Evolutionary conservation across 2,113 vertebrate genomes (phyloP).

Genomic region (Crotalus horridus): DNA sequence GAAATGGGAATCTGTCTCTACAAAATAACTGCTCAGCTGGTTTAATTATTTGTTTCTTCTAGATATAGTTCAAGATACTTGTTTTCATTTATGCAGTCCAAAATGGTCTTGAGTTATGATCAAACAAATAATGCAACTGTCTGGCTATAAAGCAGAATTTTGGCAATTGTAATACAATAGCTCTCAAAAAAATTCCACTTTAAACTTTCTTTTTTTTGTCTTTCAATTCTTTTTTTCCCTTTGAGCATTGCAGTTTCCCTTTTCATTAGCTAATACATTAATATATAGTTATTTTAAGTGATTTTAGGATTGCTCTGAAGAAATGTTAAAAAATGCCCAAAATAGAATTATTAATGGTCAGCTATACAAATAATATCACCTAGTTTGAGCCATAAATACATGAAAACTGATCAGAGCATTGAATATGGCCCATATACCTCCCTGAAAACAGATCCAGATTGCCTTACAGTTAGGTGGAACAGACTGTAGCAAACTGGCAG

Average conservation of each 20-base stretch:
- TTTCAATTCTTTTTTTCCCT: background rate
- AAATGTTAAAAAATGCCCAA: background rate
- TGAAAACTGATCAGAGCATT: background rate
- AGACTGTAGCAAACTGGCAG: background rate
- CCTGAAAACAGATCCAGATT: background rate
- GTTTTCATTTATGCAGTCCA: background rate
- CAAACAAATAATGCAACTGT: background rate
- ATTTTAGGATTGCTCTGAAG: background rate
- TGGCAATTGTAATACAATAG: background rate
- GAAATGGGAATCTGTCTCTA: background rate
- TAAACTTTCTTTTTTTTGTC: background rate
- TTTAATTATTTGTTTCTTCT: background rate
- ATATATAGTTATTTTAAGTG: background rate
- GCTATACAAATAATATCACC: background rate
- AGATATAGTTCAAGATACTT: background rate
- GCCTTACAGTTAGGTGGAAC: background rate
- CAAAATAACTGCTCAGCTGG: background rate
- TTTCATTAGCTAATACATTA: background rate
- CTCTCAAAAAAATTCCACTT: background rate
- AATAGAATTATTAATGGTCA: background rate
- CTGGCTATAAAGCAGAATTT: background rate
- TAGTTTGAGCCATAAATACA: too few relatives aligned
- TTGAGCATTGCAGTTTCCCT: background rate
- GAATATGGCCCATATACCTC: background rate
- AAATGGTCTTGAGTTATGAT: background rate